Conservation (phyloP, 1,140 invertebrate genomes). For the Cotesia typhae region DNA sequence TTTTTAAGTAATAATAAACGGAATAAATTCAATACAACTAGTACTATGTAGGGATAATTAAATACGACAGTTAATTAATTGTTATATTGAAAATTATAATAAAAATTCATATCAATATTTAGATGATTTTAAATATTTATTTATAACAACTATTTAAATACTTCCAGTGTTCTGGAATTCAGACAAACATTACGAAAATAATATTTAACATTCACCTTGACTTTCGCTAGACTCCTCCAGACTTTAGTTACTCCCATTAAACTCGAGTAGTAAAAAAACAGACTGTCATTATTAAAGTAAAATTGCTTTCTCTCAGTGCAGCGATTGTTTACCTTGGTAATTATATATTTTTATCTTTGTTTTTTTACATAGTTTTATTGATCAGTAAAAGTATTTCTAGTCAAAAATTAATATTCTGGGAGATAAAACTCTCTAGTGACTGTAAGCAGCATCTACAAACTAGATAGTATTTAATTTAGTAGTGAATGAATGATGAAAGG, state of each 20-base stretch:
- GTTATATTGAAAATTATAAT: no score
- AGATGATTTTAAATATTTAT: no score
- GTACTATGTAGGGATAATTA: no score
- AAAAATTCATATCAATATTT: no score
- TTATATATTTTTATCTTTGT: background rate
- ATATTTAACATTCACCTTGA: slow-evolving; percentile 26
- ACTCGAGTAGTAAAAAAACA: background rate
- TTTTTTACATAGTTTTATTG: background rate
- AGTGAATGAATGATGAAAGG: background rate
- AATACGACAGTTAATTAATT: no score
- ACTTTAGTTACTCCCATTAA: slow-evolving; percentile 4
- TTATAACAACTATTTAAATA: no score
- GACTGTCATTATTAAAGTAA: background rate
- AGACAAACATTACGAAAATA: background rate
- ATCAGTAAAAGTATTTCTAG: background rate
- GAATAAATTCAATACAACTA: no score
- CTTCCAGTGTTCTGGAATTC: no score
- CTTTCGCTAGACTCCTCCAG: slow-evolving; percentile 25
- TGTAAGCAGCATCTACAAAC: no score
- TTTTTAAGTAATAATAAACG: no score
- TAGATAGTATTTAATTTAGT: background rate
- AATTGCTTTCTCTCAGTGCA: slow-evolving; percentile 10
- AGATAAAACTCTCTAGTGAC: background rate
- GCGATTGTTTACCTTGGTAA: background rate
- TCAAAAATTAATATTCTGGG: background rate